Conservation (phyloP, 1,140 invertebrate genomes). For the Pseudomyrmex cubaensis region DNA sequence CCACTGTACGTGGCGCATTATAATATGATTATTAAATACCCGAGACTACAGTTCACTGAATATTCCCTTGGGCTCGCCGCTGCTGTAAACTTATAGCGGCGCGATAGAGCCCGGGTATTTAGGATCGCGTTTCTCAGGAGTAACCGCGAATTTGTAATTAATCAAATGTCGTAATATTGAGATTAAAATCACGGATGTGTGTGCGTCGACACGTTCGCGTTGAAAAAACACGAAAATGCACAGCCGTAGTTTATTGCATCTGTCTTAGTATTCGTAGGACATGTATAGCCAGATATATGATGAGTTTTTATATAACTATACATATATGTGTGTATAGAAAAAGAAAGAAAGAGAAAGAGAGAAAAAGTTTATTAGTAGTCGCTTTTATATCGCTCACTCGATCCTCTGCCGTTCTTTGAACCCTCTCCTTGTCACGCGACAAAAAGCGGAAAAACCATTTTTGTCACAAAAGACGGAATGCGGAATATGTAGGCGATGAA, state of each 20-base stretch:
- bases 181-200: conserved; percentile 12
- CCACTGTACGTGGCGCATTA: conserved; percentile 15
- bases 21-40: conserved; percentile 53
- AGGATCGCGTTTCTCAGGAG: conserved; percentile 4
- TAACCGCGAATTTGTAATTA: conserved; percentile 16
- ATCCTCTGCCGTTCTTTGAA: no score
- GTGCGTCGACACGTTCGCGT: neutral
- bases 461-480: no score
- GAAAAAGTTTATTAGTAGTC: no score
- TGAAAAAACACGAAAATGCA: conserved; percentile 21
- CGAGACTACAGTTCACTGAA: conserved; percentile 5
- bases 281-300: no score
- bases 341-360: no score
- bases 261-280: no score
- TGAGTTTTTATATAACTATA: no score
- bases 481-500: neutral
- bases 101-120: conserved; percentile 25
- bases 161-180: conserved; percentile 28
- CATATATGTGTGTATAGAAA: no score
- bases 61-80: neutral
- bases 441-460: no score
- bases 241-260: neutral
- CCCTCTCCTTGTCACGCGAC: no score
- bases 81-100: conserved; percentile 25
- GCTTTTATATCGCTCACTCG: no score